phyloP scores from a whole-genome alignment of 1,140 invertebrate species.

The Mycetomoellerius zeteki region DNA sequence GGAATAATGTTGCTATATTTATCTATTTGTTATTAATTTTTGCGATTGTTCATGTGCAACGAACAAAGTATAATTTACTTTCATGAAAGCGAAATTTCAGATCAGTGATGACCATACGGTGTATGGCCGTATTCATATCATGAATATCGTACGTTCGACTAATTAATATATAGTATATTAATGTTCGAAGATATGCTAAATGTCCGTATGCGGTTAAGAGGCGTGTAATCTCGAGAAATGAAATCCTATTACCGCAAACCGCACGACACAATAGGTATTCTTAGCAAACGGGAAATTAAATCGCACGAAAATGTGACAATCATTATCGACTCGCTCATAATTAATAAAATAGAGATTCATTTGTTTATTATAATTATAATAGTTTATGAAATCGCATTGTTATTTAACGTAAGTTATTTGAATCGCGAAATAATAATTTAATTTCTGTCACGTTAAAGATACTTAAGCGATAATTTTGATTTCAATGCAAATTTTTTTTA shows the following conservation, averaged over 20 bases:
- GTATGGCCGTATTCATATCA: background rate
- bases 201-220: background rate
- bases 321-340: too few species aligned
- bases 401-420: background rate
- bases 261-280: conserved; percentile 26
- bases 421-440: background rate
- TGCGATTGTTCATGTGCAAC: background rate
- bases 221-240: conserved; percentile 11
- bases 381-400: background rate
- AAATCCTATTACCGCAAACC: conserved; percentile 42
- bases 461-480: background rate
- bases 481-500: background rate
- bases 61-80: background rate
- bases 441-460: background rate
- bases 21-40: background rate
- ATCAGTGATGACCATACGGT: background rate
- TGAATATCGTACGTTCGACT: background rate
- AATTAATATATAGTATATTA: conserved; percentile 10
- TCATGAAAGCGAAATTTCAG: background rate
- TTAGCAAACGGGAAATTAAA: conserved; percentile 7
- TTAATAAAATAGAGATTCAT: background rate
- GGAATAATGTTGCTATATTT: background rate
- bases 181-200: background rate
- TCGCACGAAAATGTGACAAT: background rate
- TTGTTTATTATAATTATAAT: background rate